Conservation (phyloP, 2,113 vertebrate genomes). For the Dipodomys merriami region DNA sequence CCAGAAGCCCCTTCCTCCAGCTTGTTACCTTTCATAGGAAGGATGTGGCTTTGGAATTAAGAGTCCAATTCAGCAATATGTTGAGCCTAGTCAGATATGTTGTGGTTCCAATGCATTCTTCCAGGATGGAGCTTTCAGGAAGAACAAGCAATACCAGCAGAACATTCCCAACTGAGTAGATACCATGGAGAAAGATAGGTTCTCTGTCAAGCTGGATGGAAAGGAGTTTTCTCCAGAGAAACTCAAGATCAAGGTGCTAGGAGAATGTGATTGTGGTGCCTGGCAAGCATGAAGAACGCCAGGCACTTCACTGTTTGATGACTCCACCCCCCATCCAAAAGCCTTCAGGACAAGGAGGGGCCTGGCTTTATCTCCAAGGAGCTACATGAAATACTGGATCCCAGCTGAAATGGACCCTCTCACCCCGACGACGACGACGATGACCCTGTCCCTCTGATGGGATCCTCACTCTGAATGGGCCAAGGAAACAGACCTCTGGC, state of each 20-base stretch:
- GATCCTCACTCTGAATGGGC: conserved; percentile 92
- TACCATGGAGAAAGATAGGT: conserved; percentile 94
- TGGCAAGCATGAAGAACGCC: conserved; percentile 94
- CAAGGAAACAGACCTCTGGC: conserved; percentile 86
- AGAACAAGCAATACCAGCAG: conserved; percentile 62
- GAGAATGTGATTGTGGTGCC: conserved; percentile 94
- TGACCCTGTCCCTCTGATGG: conserved; percentile 92
- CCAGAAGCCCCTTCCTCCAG: too few species aligned
- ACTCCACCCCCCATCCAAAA: not conserved
- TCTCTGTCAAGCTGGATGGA: conserved; percentile 93
- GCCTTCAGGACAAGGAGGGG: not conserved
- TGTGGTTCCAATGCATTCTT: too few species aligned
- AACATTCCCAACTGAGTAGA: conserved; percentile 80
- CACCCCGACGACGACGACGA: conserved; percentile 88
- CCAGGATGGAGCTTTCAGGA: conserved; percentile 65
- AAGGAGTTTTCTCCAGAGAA: conserved; percentile 98
- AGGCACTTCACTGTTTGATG: conserved; percentile 85
- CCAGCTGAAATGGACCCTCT: conserved; percentile 91
- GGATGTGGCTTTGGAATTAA: too few species aligned
- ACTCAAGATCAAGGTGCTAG: conserved; percentile 91
- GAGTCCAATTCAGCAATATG: too few species aligned
- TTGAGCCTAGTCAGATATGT: too few species aligned
- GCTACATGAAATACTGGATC: conserved; percentile 93
- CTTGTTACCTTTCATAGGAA: too few species aligned
- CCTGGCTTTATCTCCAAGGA: conserved; percentile 95